Conservation (phyloP, 2,113 vertebrate genomes). For the Pundamilia nyererei region DNA sequence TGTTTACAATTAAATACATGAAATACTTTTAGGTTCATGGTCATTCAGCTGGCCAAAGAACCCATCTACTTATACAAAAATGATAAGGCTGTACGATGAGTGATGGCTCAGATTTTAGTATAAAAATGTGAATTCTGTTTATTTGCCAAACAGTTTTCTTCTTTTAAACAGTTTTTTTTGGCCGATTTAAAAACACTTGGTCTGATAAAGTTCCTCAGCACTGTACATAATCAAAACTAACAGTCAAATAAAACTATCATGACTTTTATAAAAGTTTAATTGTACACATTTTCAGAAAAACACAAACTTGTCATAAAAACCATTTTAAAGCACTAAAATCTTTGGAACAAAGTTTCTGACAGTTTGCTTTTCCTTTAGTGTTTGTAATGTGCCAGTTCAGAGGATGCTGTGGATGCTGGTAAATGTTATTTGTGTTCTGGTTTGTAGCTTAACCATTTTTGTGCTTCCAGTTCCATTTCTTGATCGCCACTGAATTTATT, state of each 20-base stretch:
- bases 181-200: no score
- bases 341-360: not conserved
- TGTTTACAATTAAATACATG: not conserved
- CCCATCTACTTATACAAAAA: not conserved
- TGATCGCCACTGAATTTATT: no score
- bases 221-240: not conserved
- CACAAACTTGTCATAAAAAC: accelerated
- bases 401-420: not conserved
- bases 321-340: not conserved
- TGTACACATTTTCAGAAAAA: not conserved
- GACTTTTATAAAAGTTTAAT: not conserved
- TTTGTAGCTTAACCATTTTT: not conserved
- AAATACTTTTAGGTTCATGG: not conserved
- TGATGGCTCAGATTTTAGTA: not conserved
- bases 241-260: not conserved
- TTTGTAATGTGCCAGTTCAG: not conserved
- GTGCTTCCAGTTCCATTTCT: not conserved
- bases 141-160: not conserved
- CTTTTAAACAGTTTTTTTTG: not conserved
- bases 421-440: not conserved
- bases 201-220: not conserved
- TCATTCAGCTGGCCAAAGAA: not conserved
- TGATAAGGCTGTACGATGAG: not conserved
- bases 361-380: not conserved
- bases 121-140: not conserved